Conservation (phyloP, 2,797 vertebrate genomes). For the Cyclopterus lumpus region DNA sequence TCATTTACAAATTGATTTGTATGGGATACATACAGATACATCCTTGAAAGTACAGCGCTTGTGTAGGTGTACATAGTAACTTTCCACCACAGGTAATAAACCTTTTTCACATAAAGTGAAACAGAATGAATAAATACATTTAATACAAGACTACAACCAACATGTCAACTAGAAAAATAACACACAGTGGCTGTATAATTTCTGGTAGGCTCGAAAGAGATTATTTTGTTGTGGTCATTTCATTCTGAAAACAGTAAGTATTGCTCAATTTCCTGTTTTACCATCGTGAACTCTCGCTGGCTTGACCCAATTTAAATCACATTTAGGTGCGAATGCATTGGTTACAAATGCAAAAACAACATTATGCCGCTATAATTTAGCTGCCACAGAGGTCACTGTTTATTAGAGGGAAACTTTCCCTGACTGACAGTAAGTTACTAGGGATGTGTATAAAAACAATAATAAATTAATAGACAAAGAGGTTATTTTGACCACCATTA, state of each 20-base stretch:
- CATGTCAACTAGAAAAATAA: not conserved
- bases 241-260: slow-evolving; percentile 33
- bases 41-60: too few relatives aligned
- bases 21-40: not conserved
- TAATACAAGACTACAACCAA: not conserved
- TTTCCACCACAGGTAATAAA: not conserved
- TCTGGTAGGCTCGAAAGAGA: not conserved
- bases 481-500: not conserved
- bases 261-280: slow-evolving; percentile 29
- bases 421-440: not conserved
- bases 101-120: not conserved
- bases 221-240: not conserved
- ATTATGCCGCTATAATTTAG: not conserved
- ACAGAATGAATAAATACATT: not conserved
- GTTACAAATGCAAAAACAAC: not conserved
- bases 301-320: slow-evolving; percentile 17
- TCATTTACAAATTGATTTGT: not conserved
- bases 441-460: not conserved
- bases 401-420: not conserved
- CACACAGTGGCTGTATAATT: not conserved
- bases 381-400: not conserved
- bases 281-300: not conserved
- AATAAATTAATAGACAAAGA: too few relatives aligned
- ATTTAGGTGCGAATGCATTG: not conserved
- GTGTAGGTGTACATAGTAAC: not conserved